Conservation (phyloP, 2,888 invertebrate genomes). For the Coleophora deauratella region DNA sequence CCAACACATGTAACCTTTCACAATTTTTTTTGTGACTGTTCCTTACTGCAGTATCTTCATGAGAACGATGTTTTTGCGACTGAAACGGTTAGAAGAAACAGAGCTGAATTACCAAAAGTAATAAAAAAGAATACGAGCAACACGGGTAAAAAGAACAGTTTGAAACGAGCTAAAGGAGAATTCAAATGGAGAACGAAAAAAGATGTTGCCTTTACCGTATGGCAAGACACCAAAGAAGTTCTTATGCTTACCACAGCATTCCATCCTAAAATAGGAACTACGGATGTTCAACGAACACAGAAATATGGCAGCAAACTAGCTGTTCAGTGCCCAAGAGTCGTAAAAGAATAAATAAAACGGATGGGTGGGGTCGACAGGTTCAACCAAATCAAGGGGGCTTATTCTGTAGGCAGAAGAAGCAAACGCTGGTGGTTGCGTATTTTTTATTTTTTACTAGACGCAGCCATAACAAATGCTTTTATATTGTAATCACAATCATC, state of each 20-base stretch:
- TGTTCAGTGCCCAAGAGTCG: constrained; percentile 8
- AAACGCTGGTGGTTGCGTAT: constrained; percentile 20
- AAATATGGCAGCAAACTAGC: constrained; percentile 13
- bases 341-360: constrained; percentile 14
- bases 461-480: constrained; percentile 19
- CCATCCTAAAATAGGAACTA: constrained; percentile 20
- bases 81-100: constrained; percentile 16
- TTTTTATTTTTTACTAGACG: constrained; percentile 21
- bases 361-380: constrained; percentile 19
- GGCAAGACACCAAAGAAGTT: constrained; percentile 25
- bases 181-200: constrained; percentile 22
- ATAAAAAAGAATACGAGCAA: too few relatives aligned
- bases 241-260: constrained; percentile 21
- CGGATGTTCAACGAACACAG: constrained; percentile 11
- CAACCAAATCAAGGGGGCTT: constrained; percentile 15
- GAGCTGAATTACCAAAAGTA: constrained; percentile 18
- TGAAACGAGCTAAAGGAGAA: constrained; percentile 20
- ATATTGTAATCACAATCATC: constrained; percentile 13
- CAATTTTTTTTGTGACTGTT: constrained; percentile 12
- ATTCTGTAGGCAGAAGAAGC: constrained; percentile 20
- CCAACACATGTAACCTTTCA: constrained; percentile 14
- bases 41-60: constrained; percentile 14
- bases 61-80: constrained; percentile 15
- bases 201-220: constrained; percentile 20
- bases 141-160: constrained; percentile 10